Base-by-base conservation (phyloP, 2,113 vertebrate species). In the Cettia cetti region DNA sequence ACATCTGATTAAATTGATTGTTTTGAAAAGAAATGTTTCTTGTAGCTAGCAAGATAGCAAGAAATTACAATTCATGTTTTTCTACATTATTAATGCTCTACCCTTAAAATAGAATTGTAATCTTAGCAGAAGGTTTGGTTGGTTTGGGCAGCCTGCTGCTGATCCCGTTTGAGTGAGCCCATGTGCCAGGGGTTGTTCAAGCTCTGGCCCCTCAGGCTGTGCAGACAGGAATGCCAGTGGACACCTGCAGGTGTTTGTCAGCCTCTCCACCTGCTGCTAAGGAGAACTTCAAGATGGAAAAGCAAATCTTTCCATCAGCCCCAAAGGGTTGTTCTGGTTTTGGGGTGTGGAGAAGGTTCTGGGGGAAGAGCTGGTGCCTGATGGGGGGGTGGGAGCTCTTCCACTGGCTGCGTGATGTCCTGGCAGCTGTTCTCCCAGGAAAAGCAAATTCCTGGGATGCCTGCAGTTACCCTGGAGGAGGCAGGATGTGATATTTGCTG, bases 371-470 rank as follows among this genome's bases (percentile, higher is more conserved):
- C n/a, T 59, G 71, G 24, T 15, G 39, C 39, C 2, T 10, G 24
- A 4, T 57, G 71, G 53, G 40, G 33, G 45, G n/a, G 3, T 18
- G 44, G 44, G 27, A 60, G 21, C 44, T 37, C n/a, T 23, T 18
- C 42, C 50, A 14, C 11, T 9, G 19, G 30, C 16, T 20, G 52
- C 23, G 27, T 8, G 2, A 2, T 5, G 30, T 10, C 10, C 54
- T 76, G 72, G n/a, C 5, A 33, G 21, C 42, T 24, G 14, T 45
- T 17, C 40, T 27, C 23, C 4, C 11, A 11, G 74, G 57, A 49
- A 7, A 19, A 26, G 2, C n/a, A 6, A 31, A 5, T 7, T 9
- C 21, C 44, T 14, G 0, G 16, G 33, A 3, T 13, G 15, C 14
- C 40, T 18, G 7, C 27, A 5, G 49, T 7, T 35, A 2, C 13